Base-by-base conservation (phyloP, 2,888 invertebrate genomes). In the Aphrophora alni region DNA sequence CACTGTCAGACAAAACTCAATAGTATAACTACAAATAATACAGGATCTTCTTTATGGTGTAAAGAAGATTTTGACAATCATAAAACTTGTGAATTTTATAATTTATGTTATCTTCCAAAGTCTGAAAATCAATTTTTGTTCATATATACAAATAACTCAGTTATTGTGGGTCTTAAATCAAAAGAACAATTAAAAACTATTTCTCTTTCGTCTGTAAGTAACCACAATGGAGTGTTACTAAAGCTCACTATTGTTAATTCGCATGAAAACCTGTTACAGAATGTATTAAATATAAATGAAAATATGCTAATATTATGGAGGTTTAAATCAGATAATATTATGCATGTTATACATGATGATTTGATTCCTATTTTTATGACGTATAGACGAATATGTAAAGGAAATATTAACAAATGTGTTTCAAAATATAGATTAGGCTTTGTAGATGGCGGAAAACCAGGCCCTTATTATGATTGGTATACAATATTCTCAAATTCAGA, bases 271-370 rank as follows among this genome's bases (percentile, higher is more conserved):
- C 25, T 38, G 12, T 51, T 78, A 27, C 71, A 71, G 24, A 82
- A 79, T 44, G 75, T 71, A 17, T 38, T 80, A 14, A 51, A 24
- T 21, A 75, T 80, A 44, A 74, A 79, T 28, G 44, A 78, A 51
- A 76, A 82, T 51, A 80, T 82, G 5, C 84, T 89, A 38, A 81
- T 89, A 4, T 84, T 89, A 25, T 86, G 86, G 73, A 86, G 90
- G 12, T 90, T 90, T 84, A 89, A 90, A 83, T 88, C 89, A 1
- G 89, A 89, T 83, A 90, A 90, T 85, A 84, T 90, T n/a, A 90
- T 90, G 90, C 90, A 90, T 86, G 88, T 89, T 10, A 85, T 90
- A 68, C 90, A 90, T 85, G 90, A 90, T 86, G 90, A 90, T 84
- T 84, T 90, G 1, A 82, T 90, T 21, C 90, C 90, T 1, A 80